phyloP scores from a whole-genome alignment of 2,888 invertebrate genomes.

The Platycheirus albimanus region DNA sequence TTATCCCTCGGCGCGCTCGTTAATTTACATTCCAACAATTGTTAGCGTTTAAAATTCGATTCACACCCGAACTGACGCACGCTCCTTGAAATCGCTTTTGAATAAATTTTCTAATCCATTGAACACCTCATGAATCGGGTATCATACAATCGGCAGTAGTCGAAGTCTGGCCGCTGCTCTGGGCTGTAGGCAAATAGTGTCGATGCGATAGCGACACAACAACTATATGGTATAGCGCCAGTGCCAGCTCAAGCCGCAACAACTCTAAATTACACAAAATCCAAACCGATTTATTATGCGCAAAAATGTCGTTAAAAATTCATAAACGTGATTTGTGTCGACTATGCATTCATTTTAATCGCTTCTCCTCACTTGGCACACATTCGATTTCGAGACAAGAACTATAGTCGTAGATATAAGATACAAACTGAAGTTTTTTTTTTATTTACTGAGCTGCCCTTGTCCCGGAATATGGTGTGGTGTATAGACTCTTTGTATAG shows the following conservation, averaged over 20 bases:
- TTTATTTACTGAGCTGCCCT: slow-evolving; percentile 43
- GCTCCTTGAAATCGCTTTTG: slow-evolving; percentile 73
- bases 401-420: slow-evolving; percentile 1
- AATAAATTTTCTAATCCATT: slow-evolving; percentile 74
- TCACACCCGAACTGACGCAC: slow-evolving; percentile 70
- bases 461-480: slow-evolving; percentile 61
- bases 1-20: slow-evolving; percentile 16
- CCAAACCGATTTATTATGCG: slow-evolving; percentile 64
- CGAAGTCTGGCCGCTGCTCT: neutral
- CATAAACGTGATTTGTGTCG: slow-evolving; percentile 73
- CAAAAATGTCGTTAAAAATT: slow-evolving; percentile 73
- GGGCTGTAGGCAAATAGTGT: neutral
- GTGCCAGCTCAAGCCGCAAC: slow-evolving; percentile 29
- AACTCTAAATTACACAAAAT: slow-evolving; percentile 58
- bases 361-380: slow-evolving; percentile 61
- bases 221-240: too few species aligned
- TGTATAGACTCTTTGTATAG: neutral
- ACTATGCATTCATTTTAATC: slow-evolving; percentile 73
- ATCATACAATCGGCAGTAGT: slow-evolving; percentile 32
- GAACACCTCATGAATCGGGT: slow-evolving; percentile 55
- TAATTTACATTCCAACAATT: slow-evolving; percentile 51
- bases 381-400: slow-evolving; percentile 35
- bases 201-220: slow-evolving; percentile 43
- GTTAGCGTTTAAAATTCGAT: slow-evolving; percentile 62
- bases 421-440: neutral